A percentile compares a stretch with the other conserved stretches of the same genome.
These are phyloP conservation scores for Drosophila pseudotakahashii DNA, from an alignment of 2,888 invertebrate genomes.

Conservation along the genomic window DNA sequence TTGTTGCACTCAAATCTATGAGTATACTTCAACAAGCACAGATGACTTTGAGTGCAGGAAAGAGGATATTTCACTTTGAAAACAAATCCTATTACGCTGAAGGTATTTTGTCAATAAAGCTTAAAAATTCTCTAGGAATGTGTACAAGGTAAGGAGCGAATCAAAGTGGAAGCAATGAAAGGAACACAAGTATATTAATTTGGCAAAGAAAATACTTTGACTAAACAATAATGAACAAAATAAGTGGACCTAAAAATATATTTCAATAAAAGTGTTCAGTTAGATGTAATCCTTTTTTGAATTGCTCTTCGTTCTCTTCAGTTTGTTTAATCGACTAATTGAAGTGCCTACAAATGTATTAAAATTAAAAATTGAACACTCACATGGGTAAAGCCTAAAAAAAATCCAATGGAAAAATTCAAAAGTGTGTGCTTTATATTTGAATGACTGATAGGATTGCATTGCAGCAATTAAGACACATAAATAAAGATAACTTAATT, in stretches of 20 bases:
- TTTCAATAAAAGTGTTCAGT: neutral
- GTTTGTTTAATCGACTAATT: neutral
- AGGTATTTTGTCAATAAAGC: neutral
- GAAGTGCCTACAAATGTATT: neutral
- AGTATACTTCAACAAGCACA: neutral
- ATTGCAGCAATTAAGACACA: neutral
- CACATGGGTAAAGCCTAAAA: too few species aligned
- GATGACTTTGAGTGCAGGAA: neutral
- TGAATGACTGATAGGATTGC: neutral
- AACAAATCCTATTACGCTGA: neutral
- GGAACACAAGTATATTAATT: neutral
- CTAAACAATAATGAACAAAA: too few species aligned
- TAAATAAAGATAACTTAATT: neutral
- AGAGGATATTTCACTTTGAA: neutral
- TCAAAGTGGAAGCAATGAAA: neutral
- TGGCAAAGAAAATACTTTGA: neutral
- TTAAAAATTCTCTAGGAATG: neutral
- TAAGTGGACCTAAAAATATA: too few species aligned
- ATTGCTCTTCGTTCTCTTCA: neutral
- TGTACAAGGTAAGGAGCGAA: neutral
- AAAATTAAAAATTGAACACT: neutral
- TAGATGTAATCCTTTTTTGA: neutral
- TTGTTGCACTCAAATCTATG: neutral
- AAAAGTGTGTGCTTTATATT: neutral
- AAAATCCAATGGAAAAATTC: neutral